phyloP scores from a whole-genome alignment of 2,797 vertebrate species.

The Enoplosus armatus region DNA sequence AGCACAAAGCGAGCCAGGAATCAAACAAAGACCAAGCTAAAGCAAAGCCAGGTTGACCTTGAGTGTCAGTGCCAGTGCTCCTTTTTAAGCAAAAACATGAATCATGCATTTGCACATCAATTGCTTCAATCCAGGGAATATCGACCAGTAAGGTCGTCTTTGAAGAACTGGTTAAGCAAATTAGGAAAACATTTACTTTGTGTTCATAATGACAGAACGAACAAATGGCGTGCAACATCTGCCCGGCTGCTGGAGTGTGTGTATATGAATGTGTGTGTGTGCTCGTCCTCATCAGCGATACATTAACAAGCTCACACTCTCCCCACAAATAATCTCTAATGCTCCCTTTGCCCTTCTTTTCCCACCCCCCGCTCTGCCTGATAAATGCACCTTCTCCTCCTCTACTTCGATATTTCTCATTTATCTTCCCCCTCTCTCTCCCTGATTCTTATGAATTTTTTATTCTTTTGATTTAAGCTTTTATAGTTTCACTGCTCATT shows the following conservation, averaged over 20 bases:
- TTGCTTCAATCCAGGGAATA: not conserved
- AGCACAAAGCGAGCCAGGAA: constrained; percentile 19
- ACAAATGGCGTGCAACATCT: not conserved
- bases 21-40: constrained; percentile 32
- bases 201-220: constrained; percentile 2
- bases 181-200: not conserved
- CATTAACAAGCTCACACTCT: constrained; percentile 31
- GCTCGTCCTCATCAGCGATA: constrained; percentile 1
- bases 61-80: not conserved
- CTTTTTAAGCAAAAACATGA: constrained; percentile 6
- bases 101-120: constrained; percentile 21
- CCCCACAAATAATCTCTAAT: constrained; percentile 40
- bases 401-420: constrained; percentile 47
- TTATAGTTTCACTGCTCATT: constrained; percentile 59
- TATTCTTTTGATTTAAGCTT: constrained; percentile 70
- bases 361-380: constrained; percentile 15
- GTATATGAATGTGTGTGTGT: not conserved
- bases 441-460: constrained; percentile 66
- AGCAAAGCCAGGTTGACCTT: constrained; percentile 26
- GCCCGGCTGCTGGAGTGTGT: not conserved
- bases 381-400: constrained; percentile 49
- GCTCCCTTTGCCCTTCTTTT: constrained; percentile 30
- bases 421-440: constrained; percentile 33
- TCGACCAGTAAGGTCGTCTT: not conserved
- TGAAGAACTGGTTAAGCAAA: not conserved